Conservation (phyloP, 1,140 invertebrate genomes). For the Drosophila watanabei region DNA sequence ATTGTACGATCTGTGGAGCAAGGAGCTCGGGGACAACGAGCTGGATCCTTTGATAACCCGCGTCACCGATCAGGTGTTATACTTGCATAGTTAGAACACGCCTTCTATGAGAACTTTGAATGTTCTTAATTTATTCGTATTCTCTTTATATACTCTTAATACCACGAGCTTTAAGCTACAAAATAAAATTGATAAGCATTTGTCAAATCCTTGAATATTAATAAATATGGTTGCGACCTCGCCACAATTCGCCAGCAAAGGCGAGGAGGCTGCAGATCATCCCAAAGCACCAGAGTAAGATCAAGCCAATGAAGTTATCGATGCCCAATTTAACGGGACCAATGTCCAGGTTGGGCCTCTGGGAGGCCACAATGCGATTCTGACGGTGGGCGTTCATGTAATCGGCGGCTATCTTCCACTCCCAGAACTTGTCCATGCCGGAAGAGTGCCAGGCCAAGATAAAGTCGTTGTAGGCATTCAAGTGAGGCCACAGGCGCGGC, state of each 20-base stretch:
- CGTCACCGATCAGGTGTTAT: slow-evolving; percentile 70
- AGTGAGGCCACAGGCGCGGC: slow-evolving; percentile 67
- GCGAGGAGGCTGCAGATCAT: slow-evolving; percentile 63
- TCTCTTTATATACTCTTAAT: background rate
- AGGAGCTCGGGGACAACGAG: slow-evolving; percentile 52
- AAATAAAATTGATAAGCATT: background rate
- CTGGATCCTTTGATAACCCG: slow-evolving; percentile 73
- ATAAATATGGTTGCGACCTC: background rate
- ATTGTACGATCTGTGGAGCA: slow-evolving; percentile 60
- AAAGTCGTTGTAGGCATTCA: slow-evolving; percentile 61
- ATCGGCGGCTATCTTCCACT: slow-evolving; percentile 70
- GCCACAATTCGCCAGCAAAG: slow-evolving; percentile 61
- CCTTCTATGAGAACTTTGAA: background rate
- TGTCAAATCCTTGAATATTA: background rate
- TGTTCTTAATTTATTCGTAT: background rate
- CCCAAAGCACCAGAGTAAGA: slow-evolving; percentile 72
- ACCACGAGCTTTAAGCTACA: background rate
- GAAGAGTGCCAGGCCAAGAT: slow-evolving; percentile 71
- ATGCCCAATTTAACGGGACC: slow-evolving; percentile 73
- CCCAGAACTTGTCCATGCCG: slow-evolving; percentile 76
- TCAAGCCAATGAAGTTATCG: slow-evolving; percentile 69
- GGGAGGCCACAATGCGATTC: slow-evolving; percentile 66
- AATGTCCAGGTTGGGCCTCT: slow-evolving; percentile 54
- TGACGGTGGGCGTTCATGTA: slow-evolving; percentile 72
- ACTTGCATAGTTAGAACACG: slow-evolving; percentile 15